Percentiles rank a stretch among this genome's conserved stretches.
These are phyloP conservation scores for Linnaemya tessellans DNA, from an alignment of 2,888 invertebrate species.

Conservation along the genomic window DNA sequence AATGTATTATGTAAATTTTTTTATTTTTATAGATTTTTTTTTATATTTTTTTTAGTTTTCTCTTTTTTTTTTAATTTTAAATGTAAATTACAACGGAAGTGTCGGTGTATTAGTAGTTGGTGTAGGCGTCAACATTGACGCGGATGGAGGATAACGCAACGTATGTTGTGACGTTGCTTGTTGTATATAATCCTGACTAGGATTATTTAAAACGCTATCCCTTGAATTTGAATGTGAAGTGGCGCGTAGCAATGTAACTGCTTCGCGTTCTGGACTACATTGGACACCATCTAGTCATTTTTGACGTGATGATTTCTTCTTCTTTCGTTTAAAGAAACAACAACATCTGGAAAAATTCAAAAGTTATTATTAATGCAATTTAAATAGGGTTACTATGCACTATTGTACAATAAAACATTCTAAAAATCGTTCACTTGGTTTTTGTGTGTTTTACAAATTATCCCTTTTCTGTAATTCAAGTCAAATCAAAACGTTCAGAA, in stretches of 20 bases:
- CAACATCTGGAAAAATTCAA: conserved; percentile 90
- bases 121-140: conserved; percentile 84
- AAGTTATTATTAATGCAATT: neutral
- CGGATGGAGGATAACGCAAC: conserved; percentile 84
- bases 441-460: no score
- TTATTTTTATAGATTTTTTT: conserved; percentile 64
- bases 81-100: conserved; percentile 84
- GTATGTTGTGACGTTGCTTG: conserved; percentile 84
- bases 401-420: no score
- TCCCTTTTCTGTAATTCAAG: no score
- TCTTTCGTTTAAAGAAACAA: conserved; percentile 99
- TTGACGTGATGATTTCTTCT: conserved; percentile 97
- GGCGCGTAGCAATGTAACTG: conserved; percentile 86
- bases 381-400: neutral
- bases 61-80: conserved; percentile 62
- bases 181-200: conserved; percentile 85
- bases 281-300: conserved; percentile 92
- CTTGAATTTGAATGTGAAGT: conserved; percentile 87
- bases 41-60: conserved; percentile 46
- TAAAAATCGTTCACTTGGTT: no score
- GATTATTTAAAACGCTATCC: conserved; percentile 85
- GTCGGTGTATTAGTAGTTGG: conserved; percentile 84
- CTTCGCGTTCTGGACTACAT: conserved; percentile 87
- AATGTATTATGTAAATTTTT: conserved; percentile 67
- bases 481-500: no score